Base-by-base conservation (phyloP, 2,888 invertebrate genomes). In the Lutraria lutraria region DNA sequence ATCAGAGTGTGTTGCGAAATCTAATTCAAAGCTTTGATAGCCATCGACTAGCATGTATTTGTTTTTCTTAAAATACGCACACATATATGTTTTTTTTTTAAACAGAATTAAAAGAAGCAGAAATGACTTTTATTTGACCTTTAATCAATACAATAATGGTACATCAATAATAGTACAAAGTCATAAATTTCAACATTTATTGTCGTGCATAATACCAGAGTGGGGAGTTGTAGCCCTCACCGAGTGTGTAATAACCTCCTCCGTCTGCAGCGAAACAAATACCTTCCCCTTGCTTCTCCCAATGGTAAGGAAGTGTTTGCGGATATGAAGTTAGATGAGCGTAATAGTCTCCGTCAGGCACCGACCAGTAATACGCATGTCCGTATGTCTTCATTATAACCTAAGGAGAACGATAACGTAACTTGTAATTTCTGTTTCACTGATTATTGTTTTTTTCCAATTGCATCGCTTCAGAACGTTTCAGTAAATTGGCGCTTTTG, bases 231-330 rank as follows among this genome's bases (percentile, higher is more conserved):
- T 79, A 52, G 4, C 93, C 93, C 52, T 93, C 93, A 16, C 89
- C 81, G 52, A 92, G 53, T 0, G 93, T 93, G 87, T 92, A 93
- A 81, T 90, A 93, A 1, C 93, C 92, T 13, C 60, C 76, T 0
- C 85, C 92, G 12, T 89, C 56, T 0, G 83, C 53, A 13, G 91
- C 90, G 86, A 91, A 93, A 76, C 92, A 92, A 3, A 93, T 89
- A 0, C 92, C 85, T 80, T 93, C 93, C 0, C 93, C 93, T 31
- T 93, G 93, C 31, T 86, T 83, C 82, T 93, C 93, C 0, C 25
- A 16, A 25, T 85, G 86, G 85, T 92, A 91, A 2, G 92, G 92
- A n/a, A 92, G 76, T 3, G 54, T 43, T n/a, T 81, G 68, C 3
- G 93, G 92, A 15, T 83, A 2, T 12, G 86, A 43, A 25, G 54